Evolutionary conservation across 1,140 invertebrate species (phyloP).

Genomic region (Drosophila sulfurigaster): DNA sequence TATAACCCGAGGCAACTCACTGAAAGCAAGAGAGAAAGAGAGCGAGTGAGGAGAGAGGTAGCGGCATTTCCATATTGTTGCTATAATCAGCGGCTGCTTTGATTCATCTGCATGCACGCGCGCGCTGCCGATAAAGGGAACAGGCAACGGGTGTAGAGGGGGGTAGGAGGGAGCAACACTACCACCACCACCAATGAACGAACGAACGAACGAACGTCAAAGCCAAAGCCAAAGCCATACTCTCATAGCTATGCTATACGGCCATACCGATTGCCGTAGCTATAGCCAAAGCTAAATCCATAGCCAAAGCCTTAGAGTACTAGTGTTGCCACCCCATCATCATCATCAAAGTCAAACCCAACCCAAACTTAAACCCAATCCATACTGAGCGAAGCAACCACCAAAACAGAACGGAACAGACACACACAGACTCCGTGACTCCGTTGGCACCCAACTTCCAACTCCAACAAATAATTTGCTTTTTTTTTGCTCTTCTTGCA

Average conservation of each 20-base stretch:
- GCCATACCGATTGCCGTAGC: constrained; percentile 13
- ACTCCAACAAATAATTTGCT: constrained; percentile 35
- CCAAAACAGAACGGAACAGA: constrained; percentile 27
- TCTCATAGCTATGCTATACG: constrained; percentile 11
- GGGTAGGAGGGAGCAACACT: background rate
- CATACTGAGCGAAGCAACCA: constrained; percentile 40
- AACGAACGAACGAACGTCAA: constrained; percentile 13
- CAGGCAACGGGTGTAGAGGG: background rate
- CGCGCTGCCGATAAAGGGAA: constrained; percentile 33
- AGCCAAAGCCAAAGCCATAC: constrained; percentile 46
- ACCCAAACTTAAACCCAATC: constrained; percentile 9
- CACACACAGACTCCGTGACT: constrained; percentile 62
- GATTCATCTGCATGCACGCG: constrained; percentile 76
- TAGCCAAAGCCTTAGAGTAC: constrained; percentile 59
- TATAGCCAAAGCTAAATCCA: constrained; percentile 37
- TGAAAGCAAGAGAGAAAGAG: background rate
- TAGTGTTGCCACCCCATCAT: constrained; percentile 54
- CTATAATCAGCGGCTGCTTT: constrained; percentile 80
- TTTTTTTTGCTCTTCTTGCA: constrained; percentile 13
- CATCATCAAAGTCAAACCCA: constrained; percentile 64
- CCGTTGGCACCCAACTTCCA: constrained; percentile 41
- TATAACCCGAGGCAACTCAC: constrained; percentile 50
- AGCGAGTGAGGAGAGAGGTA: constrained; percentile 22
- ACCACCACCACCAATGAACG: constrained; percentile 30
- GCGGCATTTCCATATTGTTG: constrained; percentile 78